Evolutionary conservation across 2,888 invertebrate genomes (phyloP).

Genomic region (Nymphalis urticae): DNA sequence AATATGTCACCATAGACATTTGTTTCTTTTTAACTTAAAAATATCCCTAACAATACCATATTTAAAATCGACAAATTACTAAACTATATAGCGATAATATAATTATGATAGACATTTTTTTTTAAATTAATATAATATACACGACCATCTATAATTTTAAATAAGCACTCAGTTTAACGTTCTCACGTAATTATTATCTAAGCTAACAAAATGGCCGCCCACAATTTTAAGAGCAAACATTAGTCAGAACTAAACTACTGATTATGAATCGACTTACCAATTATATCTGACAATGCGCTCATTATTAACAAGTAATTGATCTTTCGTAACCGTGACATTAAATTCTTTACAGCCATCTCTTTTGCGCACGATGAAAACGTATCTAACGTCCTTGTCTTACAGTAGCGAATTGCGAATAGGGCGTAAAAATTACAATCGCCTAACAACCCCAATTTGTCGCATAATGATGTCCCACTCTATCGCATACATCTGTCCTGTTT

Average conservation of each 20-base stretch:
- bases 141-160: conserved; percentile 4
- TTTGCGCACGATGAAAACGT: conserved; percentile 1
- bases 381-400: conserved; percentile 14
- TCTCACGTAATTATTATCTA: conserved; percentile 29
- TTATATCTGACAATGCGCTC: conserved; percentile 59
- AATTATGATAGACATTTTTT: no score
- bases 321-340: conserved; percentile 51
- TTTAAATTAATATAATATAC: background rate
- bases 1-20: no score
- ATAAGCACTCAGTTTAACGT: background rate
- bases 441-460: conserved; percentile 62
- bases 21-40: no score
- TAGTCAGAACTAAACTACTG: conserved; percentile 54
- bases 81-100: no score
- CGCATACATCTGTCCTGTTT: conserved; percentile 46
- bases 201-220: conserved; percentile 49
- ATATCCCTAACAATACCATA: no score
- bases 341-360: conserved; percentile 32
- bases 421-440: conserved; percentile 31
- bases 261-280: conserved; percentile 53
- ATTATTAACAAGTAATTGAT: conserved; percentile 63
- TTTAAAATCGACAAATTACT: no score
- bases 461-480: conserved; percentile 32
- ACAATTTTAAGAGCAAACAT: conserved; percentile 57
- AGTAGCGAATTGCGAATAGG: conserved; percentile 24